Percentiles rank a stretch among this genome's conserved stretches.
Evolutionary conservation across 2,113 vertebrate species (phyloP).

Genomic region (Tachysurus vachellii): DNA sequence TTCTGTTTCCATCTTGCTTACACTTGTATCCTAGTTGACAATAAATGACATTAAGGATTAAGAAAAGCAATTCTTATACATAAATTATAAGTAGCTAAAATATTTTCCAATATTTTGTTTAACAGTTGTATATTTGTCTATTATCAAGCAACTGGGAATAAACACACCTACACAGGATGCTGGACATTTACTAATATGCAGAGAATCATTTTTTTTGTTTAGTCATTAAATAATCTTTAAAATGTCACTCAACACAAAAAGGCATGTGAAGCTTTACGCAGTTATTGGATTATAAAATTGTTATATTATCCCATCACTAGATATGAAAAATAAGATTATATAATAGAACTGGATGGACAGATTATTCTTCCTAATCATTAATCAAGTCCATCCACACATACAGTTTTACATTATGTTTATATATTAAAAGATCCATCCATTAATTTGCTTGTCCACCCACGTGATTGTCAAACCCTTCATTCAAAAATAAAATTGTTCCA

Average conservation of each 20-base stretch:
- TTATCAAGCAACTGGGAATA: not conserved
- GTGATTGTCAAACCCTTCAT: not conserved
- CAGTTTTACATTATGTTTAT: not conserved
- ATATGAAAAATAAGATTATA: not conserved
- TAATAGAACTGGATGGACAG: not conserved
- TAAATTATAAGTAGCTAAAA: too few relatives aligned
- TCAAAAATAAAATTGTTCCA: not conserved
- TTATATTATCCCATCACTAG: not conserved
- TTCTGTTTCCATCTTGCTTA: conserved; percentile 23
- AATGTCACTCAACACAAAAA: not conserved
- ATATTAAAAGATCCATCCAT: not conserved
- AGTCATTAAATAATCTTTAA: not conserved
- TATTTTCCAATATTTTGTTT: not conserved
- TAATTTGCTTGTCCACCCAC: not conserved
- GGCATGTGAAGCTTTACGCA: not conserved
- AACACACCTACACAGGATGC: not conserved
- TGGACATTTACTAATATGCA: not conserved
- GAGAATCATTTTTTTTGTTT: not conserved
- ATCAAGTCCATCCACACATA: not conserved
- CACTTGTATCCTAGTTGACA: not conserved
- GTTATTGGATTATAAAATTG: not conserved
- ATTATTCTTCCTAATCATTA: not conserved
- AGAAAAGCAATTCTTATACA: not conserved
- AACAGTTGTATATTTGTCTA: not conserved
- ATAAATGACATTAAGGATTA: not conserved